Evolutionary conservation across 2,797 vertebrate genomes (phyloP).

Genomic region (Peromyscus eremicus): DNA sequence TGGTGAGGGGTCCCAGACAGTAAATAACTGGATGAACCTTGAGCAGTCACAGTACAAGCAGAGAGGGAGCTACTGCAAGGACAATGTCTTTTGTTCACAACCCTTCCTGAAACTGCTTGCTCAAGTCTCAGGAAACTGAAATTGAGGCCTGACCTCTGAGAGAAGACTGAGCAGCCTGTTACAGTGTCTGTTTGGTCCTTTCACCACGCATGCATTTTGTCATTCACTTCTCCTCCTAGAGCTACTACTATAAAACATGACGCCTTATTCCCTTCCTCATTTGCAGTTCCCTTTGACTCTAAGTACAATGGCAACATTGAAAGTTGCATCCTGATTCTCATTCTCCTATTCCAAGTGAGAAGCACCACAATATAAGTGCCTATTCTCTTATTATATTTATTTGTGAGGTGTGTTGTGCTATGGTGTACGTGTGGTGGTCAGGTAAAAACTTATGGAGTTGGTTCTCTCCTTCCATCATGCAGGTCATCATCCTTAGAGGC

Average conservation of each 20-base stretch:
- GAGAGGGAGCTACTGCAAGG: no score
- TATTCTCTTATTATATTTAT: neutral
- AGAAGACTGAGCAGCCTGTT: no score
- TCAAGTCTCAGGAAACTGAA: no score
- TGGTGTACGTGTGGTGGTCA: neutral
- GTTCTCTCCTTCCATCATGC: neutral
- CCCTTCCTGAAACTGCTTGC: no score
- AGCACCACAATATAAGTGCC: neutral
- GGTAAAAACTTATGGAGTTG: neutral
- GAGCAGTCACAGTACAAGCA: no score
- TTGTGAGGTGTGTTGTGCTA: no score
- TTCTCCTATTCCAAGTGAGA: neutral
- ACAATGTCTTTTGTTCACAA: no score
- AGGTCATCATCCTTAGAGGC: neutral
- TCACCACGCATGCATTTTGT: neutral
- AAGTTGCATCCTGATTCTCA: neutral
- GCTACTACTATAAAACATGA: slow-evolving; percentile 13
- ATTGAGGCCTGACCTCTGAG: no score
- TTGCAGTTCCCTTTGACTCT: neutral
- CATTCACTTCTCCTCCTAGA: slow-evolving; percentile 48
- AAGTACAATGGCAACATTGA: neutral
- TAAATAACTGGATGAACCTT: no score
- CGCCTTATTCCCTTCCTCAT: neutral
- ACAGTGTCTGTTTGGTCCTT: no score
- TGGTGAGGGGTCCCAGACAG: no score